Base-by-base conservation (phyloP, 2,888 invertebrate genomes). In the Agonopterix arenella region DNA sequence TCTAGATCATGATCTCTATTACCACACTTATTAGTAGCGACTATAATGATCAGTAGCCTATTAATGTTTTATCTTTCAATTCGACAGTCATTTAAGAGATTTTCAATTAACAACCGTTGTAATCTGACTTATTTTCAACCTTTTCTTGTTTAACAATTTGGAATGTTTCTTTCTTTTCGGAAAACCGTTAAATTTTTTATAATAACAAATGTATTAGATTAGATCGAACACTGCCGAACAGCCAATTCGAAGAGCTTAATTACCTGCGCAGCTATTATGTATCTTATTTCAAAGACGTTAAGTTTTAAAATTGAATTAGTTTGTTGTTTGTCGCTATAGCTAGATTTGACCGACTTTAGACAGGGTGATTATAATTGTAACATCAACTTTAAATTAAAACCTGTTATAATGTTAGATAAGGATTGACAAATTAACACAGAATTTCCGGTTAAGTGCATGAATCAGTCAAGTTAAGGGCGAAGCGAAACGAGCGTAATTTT, bases 201-300 rank as follows among this genome's bases (percentile, higher is more conserved):
- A 5, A 28, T 28, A 28, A 28, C 28, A 4, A 28, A 28, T 7
- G 28, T 28, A 11, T 36, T 50, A 45, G 47, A 16, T 44, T 50
- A 47, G 38, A 49, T 38, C 50, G 55, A 48, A 52, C 50, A 49
- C 51, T 54, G 58, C 58, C 58, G 49, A 52, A 47, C 51, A 50
- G 36, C 45, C 45, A 51, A 49, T 49, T 49, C 28, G 28, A 28
- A 28, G 52, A 51, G 18, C 53, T 47, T 48, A 46, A 47, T 53
- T 51, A 50, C 51, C 36, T 45, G 55, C 52, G 59, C 57, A 57
- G 54, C 56, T 54, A 46, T 54, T 53, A 48, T 46, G 50, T 53
- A 60, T 52, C 51, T 60, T 54, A 55, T 52, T 55, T 54, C 48
- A 53, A 56, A 44, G 50, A 45, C 49, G 52, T 57, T 59, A 53